Percentiles rank a stretch among this genome's conserved stretches.
phyloP scores from a whole-genome alignment of 2,888 invertebrate species.

The Ophioninae sp. region DNA sequence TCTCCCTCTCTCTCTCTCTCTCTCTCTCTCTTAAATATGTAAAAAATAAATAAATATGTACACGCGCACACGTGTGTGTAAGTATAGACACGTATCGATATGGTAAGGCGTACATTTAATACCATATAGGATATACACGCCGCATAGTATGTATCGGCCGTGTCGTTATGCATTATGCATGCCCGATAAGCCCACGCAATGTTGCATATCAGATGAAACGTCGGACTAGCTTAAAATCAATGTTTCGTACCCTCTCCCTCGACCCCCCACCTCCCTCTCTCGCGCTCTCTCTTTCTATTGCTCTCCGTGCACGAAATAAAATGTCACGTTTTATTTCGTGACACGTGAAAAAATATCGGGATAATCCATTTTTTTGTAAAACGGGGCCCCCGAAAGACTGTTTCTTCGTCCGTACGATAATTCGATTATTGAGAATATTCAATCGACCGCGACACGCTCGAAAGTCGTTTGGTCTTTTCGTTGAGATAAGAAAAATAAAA shows the following conservation, averaged over 20 bases:
- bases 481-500: too few species aligned
- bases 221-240: conserved; percentile 73
- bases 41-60: background rate
- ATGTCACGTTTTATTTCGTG: conserved; percentile 26
- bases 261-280: conserved; percentile 1
- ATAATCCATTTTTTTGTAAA: background rate
- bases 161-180: conserved; percentile 60
- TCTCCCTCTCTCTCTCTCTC: too few species aligned
- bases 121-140: conserved; percentile 45
- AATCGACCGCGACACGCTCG: background rate
- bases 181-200: conserved; percentile 66
- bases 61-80: background rate
- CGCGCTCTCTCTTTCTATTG: conserved; percentile 6
- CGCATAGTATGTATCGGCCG: conserved; percentile 43
- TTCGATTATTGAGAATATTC: background rate
- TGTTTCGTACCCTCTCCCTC: conserved; percentile 57
- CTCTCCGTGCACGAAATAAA: background rate
- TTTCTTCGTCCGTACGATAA: background rate
- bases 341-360: conserved; percentile 2
- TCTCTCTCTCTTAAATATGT: background rate
- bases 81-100: conserved; percentile 11
- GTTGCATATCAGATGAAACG: conserved; percentile 72
- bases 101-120: conserved; percentile 48
- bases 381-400: background rate
- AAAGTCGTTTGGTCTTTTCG: background rate